Base-by-base conservation (phyloP, 2,888 invertebrate species). In the Panzeria rudis region DNA sequence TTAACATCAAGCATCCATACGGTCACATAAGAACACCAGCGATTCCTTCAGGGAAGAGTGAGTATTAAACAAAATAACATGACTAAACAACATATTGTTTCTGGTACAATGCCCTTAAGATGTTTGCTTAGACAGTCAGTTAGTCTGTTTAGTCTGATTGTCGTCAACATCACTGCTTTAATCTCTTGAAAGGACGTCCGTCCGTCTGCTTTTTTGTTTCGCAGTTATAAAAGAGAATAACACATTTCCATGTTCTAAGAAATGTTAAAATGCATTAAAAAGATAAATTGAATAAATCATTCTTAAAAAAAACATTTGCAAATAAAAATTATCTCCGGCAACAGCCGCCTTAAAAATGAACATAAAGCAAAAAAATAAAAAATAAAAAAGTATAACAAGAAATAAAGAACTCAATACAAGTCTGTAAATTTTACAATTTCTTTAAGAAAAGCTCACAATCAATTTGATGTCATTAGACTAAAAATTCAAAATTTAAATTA, bases 91-190 rank as follows among this genome's bases (percentile, higher is more conserved):
- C 17, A 54, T 15, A 56, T 66, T 72, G 32, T 80, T 56, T 72
- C 25, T 64, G 35, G 56, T 64, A 17, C 72, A 66, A 66, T 56
- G 64, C 64, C 72, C 56, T 44, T 9, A 72, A 72, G 79, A 64
- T 71, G 35, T 79, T 72, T 64, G 23, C 29, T 62, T 32, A 62
- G 8, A 54, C 41, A 41, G 29, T 23, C 29, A 52, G 29, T n/a
- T 20, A 47, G 35, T 38, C 25, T 50, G 47, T 32, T 47, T 8
- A 20, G 52, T 47, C 41, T 72, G 54, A 13, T 29, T 29, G 9
- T 61, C n/a, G 25, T n/a, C 35, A 61, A 75, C 38, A 35, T 77
- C 32, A 23, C 23, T 29, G 23, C 23, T 61, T 23, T 35, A 20
- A 23, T 52, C 8, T 75, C 4, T 47, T 32, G 23, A 23, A 61